Evolutionary conservation across 2,888 invertebrate genomes (phyloP), one percentile per base, ranked within the genome.

Genomic region (Aporophyla lueneburgensis): DNA sequence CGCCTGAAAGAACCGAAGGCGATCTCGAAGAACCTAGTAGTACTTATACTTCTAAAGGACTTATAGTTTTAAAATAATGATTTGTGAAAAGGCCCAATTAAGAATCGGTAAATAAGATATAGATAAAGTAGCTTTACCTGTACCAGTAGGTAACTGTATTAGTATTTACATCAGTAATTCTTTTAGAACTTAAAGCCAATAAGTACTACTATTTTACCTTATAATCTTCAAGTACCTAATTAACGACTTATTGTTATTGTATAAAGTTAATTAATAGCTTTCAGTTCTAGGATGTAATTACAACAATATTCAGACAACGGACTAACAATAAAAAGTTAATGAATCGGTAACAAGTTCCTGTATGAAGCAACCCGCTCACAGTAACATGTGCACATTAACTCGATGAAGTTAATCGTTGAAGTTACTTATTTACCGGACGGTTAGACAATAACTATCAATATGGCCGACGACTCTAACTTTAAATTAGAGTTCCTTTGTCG

Each of bases 231-330:
- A 70, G 7, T 5, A 21, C 56, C 19, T 56, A 61, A 46, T n/a
- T 56, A 62, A 12, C 19, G 43, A 40, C 16, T 21, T 46, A n/a
- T 21, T 43, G 16, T 59, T 12, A 58, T 58, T 63, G 24, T 14
- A 19, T 27, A 58, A 73, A 24, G 4, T 27, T 27, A 62, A 33
- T 62, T n/a, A 51, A 51, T 58, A 33, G 5, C n/a, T 14, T 27
- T 27, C 56, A 43, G n/a, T 74, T 58, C n/a, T 75, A 59, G 67
- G 49, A 54, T 62, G 43, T 51, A 76, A n/a, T 67, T 53, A 76
- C 53, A 49, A 65, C 51, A 49, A 68, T 49, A 49, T 54, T 33
- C 16, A 40, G 21, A 68, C 62, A 49, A 4, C 40, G 12, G 24
- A n/a, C 21, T 19, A 46, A 33, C 62, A 68, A 40, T 54, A 40